phyloP scores from a whole-genome alignment of 1,140 invertebrate genomes.

The Euwallacea fornicatus region DNA sequence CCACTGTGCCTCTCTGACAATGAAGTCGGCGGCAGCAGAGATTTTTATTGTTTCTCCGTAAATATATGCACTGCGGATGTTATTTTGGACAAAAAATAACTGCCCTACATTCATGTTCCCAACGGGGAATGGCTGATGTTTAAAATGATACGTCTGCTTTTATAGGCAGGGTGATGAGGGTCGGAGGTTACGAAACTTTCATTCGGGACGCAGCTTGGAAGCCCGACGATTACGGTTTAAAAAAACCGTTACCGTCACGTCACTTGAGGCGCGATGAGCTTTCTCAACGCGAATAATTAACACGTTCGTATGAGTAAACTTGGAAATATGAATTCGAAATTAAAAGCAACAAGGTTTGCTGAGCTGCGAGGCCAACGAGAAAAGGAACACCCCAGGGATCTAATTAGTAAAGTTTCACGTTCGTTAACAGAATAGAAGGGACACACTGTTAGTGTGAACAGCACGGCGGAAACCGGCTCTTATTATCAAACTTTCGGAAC shows the following conservation, averaged over 20 bases:
- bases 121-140: too few species aligned
- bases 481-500: constrained; percentile 27
- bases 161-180: too few species aligned
- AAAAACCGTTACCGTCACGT: too few species aligned
- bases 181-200: too few species aligned
- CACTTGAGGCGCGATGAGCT: too few species aligned
- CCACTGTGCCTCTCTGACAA: constrained; percentile 26
- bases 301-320: neutral
- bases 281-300: too few species aligned
- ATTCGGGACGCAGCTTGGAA: too few species aligned
- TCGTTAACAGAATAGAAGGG: constrained; percentile 29
- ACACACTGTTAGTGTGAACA: constrained; percentile 26
- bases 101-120: constrained; percentile 9
- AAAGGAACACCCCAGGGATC: constrained; percentile 28
- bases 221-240: too few species aligned
- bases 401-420: constrained; percentile 37
- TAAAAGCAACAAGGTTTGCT: constrained; percentile 6
- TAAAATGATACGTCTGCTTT: too few species aligned
- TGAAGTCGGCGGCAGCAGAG: constrained; percentile 33
- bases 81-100: constrained; percentile 25
- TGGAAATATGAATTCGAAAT: constrained; percentile 4
- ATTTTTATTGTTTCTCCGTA: constrained; percentile 31
- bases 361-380: constrained; percentile 5
- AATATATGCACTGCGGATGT: constrained; percentile 35
- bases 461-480: constrained; percentile 7